phyloP scores from a whole-genome alignment of 2,797 vertebrate genomes.

The Platyrinchus mystaceus region DNA sequence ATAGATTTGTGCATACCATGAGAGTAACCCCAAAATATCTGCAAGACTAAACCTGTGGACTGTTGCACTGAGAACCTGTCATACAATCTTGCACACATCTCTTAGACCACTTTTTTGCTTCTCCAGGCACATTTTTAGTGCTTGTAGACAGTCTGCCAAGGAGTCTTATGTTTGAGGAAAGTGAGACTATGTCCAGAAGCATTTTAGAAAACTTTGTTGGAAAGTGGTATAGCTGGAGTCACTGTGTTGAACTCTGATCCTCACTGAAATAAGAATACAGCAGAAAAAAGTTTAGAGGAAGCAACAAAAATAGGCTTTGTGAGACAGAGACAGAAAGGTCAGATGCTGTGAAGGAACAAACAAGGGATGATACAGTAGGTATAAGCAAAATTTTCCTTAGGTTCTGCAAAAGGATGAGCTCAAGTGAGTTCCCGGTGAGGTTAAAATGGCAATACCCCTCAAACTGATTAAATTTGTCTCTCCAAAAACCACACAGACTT shows the following conservation, averaged over 20 bases:
- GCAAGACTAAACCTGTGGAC: not conserved
- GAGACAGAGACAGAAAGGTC: constrained; percentile 31
- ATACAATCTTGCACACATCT: not conserved
- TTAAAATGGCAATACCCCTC: constrained; percentile 7
- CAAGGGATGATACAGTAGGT: not conserved
- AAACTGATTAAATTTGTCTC: not conserved
- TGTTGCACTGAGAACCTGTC: not conserved
- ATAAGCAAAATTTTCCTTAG: constrained; percentile 20
- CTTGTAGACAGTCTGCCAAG: not conserved
- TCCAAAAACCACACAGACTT: not conserved
- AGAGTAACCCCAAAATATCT: not conserved
- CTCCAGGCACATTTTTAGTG: not conserved
- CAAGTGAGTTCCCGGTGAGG: not conserved
- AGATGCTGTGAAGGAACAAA: constrained; percentile 20
- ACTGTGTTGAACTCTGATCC: not conserved
- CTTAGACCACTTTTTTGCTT: not conserved
- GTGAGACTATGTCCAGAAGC: not conserved
- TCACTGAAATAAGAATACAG: not conserved
- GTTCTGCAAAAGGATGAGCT: not conserved
- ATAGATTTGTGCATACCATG: not conserved
- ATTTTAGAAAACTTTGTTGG: not conserved
- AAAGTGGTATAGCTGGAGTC: not conserved
- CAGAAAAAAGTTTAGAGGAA: not conserved
- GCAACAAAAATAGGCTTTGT: not conserved
- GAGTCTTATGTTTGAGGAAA: not conserved